Conservation (phyloP, 2,888 invertebrate species). For the Cryptus armator region DNA sequence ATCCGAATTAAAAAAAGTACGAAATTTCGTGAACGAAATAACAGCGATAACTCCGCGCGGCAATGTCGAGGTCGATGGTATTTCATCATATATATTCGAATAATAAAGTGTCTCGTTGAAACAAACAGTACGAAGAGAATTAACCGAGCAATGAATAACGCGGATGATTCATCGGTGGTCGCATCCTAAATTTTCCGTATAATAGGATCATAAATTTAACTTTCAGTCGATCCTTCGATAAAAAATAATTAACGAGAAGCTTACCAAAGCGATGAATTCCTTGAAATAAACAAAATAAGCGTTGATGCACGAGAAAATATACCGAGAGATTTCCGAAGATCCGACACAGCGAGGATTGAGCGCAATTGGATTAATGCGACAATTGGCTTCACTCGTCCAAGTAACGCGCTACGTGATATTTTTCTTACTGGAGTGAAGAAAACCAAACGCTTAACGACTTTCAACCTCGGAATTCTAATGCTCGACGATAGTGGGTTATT, state of each 20-base stretch:
- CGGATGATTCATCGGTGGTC: neutral
- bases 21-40: constrained; percentile 5
- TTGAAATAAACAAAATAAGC: neutral
- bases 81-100: neutral
- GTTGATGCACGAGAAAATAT: neutral
- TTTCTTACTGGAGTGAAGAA: constrained; percentile 2
- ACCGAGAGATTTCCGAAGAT: neutral
- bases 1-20: neutral
- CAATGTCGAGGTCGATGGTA: neutral
- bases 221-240: neutral
- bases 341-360: constrained; percentile 31
- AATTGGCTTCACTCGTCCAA: constrained; percentile 46
- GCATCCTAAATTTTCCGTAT: neutral
- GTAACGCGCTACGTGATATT: constrained; percentile 2
- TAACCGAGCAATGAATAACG: constrained; percentile 1
- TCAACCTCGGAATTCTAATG: neutral
- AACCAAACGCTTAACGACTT: neutral
- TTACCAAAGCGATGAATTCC: neutral
- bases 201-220: neutral
- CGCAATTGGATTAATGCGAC: constrained; percentile 47
- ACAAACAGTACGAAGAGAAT: neutral
- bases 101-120: neutral
- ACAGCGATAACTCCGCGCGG: neutral
- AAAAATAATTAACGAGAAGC: neutral
- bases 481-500: neutral